phyloP scores from a whole-genome alignment of 2,797 vertebrate species.

The Bovichtus diacanthus region DNA sequence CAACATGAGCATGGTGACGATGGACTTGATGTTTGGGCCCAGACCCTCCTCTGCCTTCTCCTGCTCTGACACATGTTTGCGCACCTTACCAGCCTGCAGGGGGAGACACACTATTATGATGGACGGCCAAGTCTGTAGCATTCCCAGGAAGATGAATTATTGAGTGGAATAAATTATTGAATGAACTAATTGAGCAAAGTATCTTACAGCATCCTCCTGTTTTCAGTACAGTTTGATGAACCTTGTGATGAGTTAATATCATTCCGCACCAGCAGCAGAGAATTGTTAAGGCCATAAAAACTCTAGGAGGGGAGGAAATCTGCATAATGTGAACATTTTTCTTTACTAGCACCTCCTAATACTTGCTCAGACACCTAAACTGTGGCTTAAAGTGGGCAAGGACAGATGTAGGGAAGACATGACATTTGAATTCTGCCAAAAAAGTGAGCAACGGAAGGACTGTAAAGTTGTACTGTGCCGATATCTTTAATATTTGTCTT shows the following conservation, averaged over 20 bases:
- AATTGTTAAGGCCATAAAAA: not conserved
- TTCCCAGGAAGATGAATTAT: conserved; percentile 54
- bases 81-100: conserved; percentile 96
- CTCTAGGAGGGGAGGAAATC: conserved; percentile 15
- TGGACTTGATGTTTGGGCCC: conserved; percentile 98
- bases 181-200: conserved; percentile 45
- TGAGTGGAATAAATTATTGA: conserved; percentile 57
- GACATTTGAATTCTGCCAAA: not conserved
- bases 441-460: not conserved
- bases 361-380: conserved; percentile 1
- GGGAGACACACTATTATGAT: conserved; percentile 61
- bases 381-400: not conserved
- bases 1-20: conserved; percentile 98
- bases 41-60: conserved; percentile 97
- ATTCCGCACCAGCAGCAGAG: conserved; percentile 32
- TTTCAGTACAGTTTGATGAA: conserved; percentile 27
- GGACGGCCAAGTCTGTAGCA: not conserved
- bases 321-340: conserved; percentile 17
- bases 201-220: conserved; percentile 37
- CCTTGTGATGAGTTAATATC: conserved; percentile 46
- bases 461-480: not conserved
- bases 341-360: conserved; percentile 22
- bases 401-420: not conserved
- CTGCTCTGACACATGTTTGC: conserved; percentile 97
- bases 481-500: not conserved